phyloP scores from a whole-genome alignment of 2,888 invertebrate genomes.

The Mystacides longicornis region DNA sequence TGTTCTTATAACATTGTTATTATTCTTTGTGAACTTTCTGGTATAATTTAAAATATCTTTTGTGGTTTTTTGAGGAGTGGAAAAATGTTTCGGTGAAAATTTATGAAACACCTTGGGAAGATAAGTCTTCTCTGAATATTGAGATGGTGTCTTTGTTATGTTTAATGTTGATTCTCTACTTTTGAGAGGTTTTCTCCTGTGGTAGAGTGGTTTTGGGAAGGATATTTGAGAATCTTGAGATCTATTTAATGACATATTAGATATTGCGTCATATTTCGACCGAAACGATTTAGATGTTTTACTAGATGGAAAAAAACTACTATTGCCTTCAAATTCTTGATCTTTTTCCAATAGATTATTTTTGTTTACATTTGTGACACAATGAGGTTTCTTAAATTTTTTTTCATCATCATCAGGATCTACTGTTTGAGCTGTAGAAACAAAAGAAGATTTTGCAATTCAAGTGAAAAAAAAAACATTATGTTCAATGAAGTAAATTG shows the following conservation, averaged over 20 bases:
- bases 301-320: too few relatives aligned
- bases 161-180: neutral
- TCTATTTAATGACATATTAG: neutral
- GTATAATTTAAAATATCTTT: neutral
- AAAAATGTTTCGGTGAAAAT: neutral
- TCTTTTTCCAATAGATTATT: too few relatives aligned
- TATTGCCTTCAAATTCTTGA: neutral
- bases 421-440: too few relatives aligned
- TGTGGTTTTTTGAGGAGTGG: neutral
- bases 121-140: neutral
- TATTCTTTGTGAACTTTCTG: too few relatives aligned
- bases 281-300: neutral
- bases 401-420: too few relatives aligned
- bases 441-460: too few relatives aligned
- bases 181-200: neutral
- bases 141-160: neutral
- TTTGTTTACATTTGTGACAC: too few relatives aligned
- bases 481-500: too few relatives aligned
- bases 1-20: too few relatives aligned
- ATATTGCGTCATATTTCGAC: neutral
- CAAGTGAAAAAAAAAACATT: too few relatives aligned
- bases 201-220: neutral
- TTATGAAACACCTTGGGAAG: neutral
- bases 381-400: too few relatives aligned
- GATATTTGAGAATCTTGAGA: neutral